A percentile compares a stretch with the other conserved stretches of the same genome.
Conservation (phyloP, 2,113 vertebrate species). For the Centrocercus urophasianus region DNA sequence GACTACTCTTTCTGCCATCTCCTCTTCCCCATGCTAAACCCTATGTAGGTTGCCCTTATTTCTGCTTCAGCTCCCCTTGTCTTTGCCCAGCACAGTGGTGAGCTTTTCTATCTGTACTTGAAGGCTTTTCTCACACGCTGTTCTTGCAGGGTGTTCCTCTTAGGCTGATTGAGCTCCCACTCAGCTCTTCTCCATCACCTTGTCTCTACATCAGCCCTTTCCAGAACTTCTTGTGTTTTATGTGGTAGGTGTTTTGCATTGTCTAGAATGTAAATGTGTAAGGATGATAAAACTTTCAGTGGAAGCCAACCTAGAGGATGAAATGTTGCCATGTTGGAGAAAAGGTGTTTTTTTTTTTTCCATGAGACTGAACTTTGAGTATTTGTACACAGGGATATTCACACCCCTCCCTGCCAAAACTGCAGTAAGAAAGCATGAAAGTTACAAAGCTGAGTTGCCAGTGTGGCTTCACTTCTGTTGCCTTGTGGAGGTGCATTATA, state of each 20-base stretch:
- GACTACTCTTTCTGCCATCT: background rate
- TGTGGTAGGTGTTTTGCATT: background rate
- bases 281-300: background rate
- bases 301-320: background rate
- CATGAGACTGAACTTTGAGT: background rate
- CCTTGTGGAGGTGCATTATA: background rate
- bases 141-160: accelerated
- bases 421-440: accelerated
- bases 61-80: background rate
- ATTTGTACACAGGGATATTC: background rate
- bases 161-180: background rate
- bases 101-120: background rate
- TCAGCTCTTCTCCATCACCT: background rate
- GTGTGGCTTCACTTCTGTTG: background rate
- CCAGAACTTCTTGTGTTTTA: background rate
- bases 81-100: accelerated
- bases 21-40: background rate
- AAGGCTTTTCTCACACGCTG: accelerated
- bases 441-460: background rate
- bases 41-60: accelerated
- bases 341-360: background rate
- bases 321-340: background rate
- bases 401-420: background rate
- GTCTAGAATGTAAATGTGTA: background rate
- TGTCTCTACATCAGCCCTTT: background rate